Conservation (phyloP, 1,140 invertebrate genomes). For the Mercenaria mercenaria region DNA sequence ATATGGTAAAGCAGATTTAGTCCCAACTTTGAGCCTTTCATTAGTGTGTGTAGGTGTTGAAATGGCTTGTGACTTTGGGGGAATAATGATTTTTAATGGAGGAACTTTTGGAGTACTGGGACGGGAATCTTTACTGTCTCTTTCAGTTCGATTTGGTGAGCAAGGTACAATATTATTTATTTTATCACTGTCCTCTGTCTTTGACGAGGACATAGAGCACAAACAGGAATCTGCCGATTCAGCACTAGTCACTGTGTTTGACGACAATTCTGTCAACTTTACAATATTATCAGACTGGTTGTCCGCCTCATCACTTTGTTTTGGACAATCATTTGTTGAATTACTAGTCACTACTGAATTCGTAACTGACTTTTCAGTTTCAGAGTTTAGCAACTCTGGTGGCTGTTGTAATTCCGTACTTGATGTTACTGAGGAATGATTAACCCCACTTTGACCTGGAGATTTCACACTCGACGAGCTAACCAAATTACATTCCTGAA, state of each 20-base stretch:
- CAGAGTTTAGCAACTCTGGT: neutral
- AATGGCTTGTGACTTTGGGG: constrained; percentile 73
- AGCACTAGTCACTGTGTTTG: neutral
- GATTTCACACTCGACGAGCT: neutral
- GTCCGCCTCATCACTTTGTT: neutral
- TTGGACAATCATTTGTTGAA: neutral
- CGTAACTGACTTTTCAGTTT: neutral
- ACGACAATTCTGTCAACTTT: constrained; percentile 29
- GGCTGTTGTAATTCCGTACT: constrained; percentile 6
- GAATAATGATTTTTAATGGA: constrained; percentile 83
- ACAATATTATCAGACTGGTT: constrained; percentile 82
- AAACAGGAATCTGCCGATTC: constrained; percentile 18
- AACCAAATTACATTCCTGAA: neutral
- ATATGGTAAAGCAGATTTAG: constrained; percentile 80
- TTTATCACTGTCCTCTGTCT: constrained; percentile 11
- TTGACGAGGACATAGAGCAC: neutral
- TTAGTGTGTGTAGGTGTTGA: constrained; percentile 15
- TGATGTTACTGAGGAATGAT: constrained; percentile 35
- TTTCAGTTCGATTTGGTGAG: constrained; percentile 64
- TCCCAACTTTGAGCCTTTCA: constrained; percentile 40
- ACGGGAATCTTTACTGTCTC: constrained; percentile 74
- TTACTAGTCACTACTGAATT: neutral
- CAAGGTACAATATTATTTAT: constrained; percentile 15
- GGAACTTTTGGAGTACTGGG: constrained; percentile 83
- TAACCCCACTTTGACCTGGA: neutral